Percentiles rank a stretch among this genome's conserved stretches.
phyloP scores from a whole-genome alignment of 2,113 vertebrate species.

The Malurus alboscapulatus region DNA sequence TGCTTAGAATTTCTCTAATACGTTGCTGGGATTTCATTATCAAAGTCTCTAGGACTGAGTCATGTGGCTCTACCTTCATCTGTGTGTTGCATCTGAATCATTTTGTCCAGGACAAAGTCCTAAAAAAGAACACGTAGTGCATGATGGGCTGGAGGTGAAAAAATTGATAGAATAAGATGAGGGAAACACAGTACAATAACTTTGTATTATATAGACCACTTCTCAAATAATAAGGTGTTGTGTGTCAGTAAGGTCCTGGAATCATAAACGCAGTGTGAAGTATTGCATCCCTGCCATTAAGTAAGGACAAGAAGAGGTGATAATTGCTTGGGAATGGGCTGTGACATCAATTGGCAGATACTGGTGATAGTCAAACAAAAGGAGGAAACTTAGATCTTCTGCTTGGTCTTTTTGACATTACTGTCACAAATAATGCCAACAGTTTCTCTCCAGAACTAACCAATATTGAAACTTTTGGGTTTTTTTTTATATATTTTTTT shows the following conservation, averaged over 20 bases:
- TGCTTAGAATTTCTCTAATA: slow-evolving; percentile 78
- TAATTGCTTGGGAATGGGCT: not conserved
- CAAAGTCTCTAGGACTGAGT: slow-evolving; percentile 58
- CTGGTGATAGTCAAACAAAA: not conserved
- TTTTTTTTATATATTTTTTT: not conserved
- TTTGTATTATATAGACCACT: not conserved
- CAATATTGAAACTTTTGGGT: not conserved
- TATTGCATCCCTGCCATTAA: not conserved
- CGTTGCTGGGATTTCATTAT: slow-evolving; percentile 78
- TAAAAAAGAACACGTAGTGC: not conserved
- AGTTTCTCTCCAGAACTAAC: not conserved
- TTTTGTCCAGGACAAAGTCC: not conserved
- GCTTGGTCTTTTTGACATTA: not conserved
- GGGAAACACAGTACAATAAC: not conserved
- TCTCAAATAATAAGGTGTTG: not conserved
- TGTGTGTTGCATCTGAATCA: not conserved
- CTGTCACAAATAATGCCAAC: not conserved
- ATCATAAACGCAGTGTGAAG: not conserved
- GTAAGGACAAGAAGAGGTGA: not conserved
- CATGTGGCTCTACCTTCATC: slow-evolving; percentile 67
- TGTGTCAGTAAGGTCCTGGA: not conserved
- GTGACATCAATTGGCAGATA: not conserved
- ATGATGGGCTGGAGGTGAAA: not conserved
- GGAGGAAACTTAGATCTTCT: not conserved
- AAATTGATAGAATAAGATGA: not conserved